Evolutionary conservation across 2,113 vertebrate genomes (phyloP), one percentile per base, ranked within the genome.

Genomic region (Prunella fulvescens): DNA sequence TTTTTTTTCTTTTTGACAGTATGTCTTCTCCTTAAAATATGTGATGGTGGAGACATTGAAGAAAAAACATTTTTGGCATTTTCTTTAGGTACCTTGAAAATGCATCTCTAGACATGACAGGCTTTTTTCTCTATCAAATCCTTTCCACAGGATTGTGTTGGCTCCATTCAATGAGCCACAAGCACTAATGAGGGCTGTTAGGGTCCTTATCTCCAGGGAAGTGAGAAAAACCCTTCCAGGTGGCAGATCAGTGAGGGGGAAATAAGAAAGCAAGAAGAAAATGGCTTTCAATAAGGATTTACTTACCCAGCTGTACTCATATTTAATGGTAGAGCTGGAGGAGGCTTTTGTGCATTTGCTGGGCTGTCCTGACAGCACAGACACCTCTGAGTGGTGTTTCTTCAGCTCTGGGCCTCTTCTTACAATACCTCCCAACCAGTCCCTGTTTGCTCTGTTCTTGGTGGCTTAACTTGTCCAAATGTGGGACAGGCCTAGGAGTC

Each of bases 361-460:
- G 29, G 51, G 13, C 33, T 26, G 26, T 45, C 25, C 62, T 56
- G 23, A 44, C 48, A 54, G 23, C n/a, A 69, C 29, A 73, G 35
- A 45, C 8, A 54, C 6, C 9, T 22, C 29, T 42, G 37, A 66
- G 23, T 24, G 24, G 3, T 45, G 10, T 22, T 69, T 62, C n/a
- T 61, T 76, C 19, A 56, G n/a, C 33, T 77, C 58, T 56, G 31
- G 7, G 6, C 15, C 11, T 47, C 11, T 81, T 47, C 11, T 81
- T 62, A 51, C 39, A 69, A 4, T 12, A 20, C 11, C 24, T 73
- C n/a, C 8, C 23, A 17, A 1, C 2, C 3, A 11, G 0, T 23
- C 13, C 5, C 25, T 54, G 2, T 35, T 14, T 19, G 25, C 4
- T 39, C 58, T 64, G 7, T 23, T 82, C 54, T 53, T 11, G 28